These are phyloP conservation scores for Liparis tanakae DNA, from an alignment of 2,797 vertebrate genomes.

Conservation along the genomic window DNA sequence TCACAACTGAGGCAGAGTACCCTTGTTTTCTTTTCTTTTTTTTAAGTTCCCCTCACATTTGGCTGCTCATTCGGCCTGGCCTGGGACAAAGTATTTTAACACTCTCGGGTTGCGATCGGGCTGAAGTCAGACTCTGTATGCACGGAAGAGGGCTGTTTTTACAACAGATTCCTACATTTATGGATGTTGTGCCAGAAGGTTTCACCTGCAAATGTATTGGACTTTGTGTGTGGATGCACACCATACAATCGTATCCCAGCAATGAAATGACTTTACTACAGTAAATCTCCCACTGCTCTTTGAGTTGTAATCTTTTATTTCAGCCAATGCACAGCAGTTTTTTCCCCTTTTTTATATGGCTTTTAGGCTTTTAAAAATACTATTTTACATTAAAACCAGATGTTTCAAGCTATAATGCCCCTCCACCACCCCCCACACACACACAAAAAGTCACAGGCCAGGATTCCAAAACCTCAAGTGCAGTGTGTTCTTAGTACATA, in stretches of 20 bases:
- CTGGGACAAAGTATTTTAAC: slow-evolving; percentile 59
- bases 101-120: slow-evolving; percentile 40
- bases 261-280: slow-evolving; percentile 46
- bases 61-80: slow-evolving; percentile 3
- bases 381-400: slow-evolving; percentile 85
- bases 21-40: not conserved
- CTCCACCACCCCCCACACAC: slow-evolving; percentile 9
- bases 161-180: slow-evolving; percentile 54
- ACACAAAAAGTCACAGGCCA: slow-evolving; percentile 57
- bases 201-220: slow-evolving; percentile 60
- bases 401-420: slow-evolving; percentile 85
- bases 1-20: slow-evolving; percentile 25
- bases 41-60: slow-evolving; percentile 28
- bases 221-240: slow-evolving; percentile 39
- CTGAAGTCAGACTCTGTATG: slow-evolving; percentile 46
- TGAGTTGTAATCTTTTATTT: slow-evolving; percentile 47
- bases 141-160: slow-evolving; percentile 45
- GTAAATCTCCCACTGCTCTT: slow-evolving; percentile 39
- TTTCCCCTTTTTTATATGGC: slow-evolving; percentile 71
- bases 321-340: slow-evolving; percentile 65
- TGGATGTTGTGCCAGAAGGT: slow-evolving; percentile 41
- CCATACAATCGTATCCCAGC: slow-evolving; percentile 49
- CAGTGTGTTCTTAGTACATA: slow-evolving; percentile 78
- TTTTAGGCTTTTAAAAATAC: slow-evolving; percentile 85
- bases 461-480: slow-evolving; percentile 81